These are phyloP conservation scores for Ditylenchus dipsaci DNA, from an alignment of 1,140 invertebrate species.

Conservation along the genomic window DNA sequence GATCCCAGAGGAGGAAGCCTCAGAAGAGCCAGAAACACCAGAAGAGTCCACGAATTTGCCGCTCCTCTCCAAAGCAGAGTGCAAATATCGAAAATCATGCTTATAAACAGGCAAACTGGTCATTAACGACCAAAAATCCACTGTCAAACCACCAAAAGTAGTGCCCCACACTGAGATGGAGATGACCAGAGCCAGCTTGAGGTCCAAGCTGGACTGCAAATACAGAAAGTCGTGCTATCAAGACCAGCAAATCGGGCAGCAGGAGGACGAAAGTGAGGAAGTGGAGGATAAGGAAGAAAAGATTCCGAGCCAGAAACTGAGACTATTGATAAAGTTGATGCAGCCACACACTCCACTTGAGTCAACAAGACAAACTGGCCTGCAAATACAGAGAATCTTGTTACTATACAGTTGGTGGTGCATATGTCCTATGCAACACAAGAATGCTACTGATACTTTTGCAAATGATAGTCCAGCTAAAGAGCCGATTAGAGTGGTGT, in stretches of 20 bases:
- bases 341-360: too few species aligned
- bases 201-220: conserved; percentile 19
- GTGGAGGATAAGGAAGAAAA: background rate
- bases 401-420: background rate
- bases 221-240: conserved; percentile 32
- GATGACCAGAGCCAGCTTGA: background rate
- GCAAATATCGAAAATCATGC: conserved; percentile 15
- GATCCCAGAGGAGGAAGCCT: too few species aligned
- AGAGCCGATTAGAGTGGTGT: background rate
- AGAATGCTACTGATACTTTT: background rate
- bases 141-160: too few species aligned
- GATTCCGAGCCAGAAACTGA: conserved; percentile 11
- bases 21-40: background rate
- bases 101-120: conserved; percentile 3
- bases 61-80: background rate
- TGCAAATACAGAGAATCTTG: conserved; percentile 46
- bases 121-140: background rate
- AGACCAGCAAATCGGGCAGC: too few species aligned
- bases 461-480: too few species aligned
- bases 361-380: conserved; percentile 13
- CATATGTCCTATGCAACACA: background rate
- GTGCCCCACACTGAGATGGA: too few species aligned
- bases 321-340: conserved; percentile 12
- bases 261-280: too few species aligned
- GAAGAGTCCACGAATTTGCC: background rate